These are phyloP conservation scores for Takifugu ocellatus DNA, from an alignment of 2,797 vertebrate species.

Conservation along the genomic window DNA sequence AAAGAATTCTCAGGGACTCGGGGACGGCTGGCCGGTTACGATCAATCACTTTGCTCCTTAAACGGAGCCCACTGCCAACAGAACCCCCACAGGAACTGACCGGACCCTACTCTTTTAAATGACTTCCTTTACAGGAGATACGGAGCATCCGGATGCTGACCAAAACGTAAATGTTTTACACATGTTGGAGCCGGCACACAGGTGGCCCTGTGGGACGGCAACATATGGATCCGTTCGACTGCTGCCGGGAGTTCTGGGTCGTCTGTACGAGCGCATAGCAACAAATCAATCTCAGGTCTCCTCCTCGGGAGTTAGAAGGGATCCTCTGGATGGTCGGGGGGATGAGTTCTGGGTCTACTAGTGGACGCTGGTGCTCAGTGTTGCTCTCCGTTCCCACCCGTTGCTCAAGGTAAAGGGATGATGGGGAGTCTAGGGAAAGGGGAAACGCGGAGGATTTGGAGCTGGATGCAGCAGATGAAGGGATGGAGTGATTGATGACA, in stretches of 20 bases:
- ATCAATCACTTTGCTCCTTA: constrained; percentile 29
- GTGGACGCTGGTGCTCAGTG: constrained; percentile 47
- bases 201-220: constrained; percentile 39
- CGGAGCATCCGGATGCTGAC: neutral
- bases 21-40: constrained; percentile 15
- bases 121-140: constrained; percentile 10
- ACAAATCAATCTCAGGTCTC: constrained; percentile 70
- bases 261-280: constrained; percentile 59
- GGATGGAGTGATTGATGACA: constrained; percentile 51
- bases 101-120: constrained; percentile 11
- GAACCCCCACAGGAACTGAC: constrained; percentile 9
- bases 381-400: constrained; percentile 30
- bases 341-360: constrained; percentile 49
- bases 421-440: constrained; percentile 45
- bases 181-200: constrained; percentile 20
- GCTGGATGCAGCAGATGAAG: constrained; percentile 42
- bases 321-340: constrained; percentile 48
- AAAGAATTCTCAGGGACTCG: constrained; percentile 20
- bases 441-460: constrained; percentile 50
- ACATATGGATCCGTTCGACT: constrained; percentile 65
- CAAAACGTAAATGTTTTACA: constrained; percentile 8
- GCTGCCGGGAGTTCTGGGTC: constrained; percentile 42
- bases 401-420: constrained; percentile 59
- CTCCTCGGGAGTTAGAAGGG: constrained; percentile 62
- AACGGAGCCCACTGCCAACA: constrained; percentile 16